Conservation (phyloP, 2,113 vertebrate species). For the Istiophorus platypterus region DNA sequence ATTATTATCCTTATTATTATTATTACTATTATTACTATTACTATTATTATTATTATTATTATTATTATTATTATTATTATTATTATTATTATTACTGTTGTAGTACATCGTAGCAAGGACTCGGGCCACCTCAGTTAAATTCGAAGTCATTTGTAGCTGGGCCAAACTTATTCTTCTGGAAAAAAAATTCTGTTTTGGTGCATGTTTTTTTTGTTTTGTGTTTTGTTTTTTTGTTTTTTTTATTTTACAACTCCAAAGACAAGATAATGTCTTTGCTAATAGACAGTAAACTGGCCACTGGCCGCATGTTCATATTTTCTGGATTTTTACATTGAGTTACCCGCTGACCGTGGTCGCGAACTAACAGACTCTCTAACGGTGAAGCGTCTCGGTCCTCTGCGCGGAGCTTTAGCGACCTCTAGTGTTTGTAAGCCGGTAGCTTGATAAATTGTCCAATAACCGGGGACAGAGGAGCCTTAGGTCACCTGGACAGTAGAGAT, state of each 20-base stretch:
- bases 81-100: neutral
- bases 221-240: too few relatives aligned
- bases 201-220: neutral
- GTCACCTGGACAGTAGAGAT: neutral
- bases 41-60: neutral
- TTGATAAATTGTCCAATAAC: neutral
- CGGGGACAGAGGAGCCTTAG: too few relatives aligned
- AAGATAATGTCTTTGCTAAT: neutral
- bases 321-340: constrained; percentile 19
- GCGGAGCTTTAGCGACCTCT: constrained; percentile 66
- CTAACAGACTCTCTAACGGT: neutral
- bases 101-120: neutral
- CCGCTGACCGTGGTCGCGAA: neutral
- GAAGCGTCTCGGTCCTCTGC: neutral
- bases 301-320: neutral
- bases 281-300: neutral
- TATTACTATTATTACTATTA: neutral
- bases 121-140: neutral
- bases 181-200: neutral
- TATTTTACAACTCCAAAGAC: neutral
- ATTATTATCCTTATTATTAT: neutral
- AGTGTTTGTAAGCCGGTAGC: constrained; percentile 13
- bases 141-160: neutral
- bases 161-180: neutral
- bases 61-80: neutral